These are phyloP conservation scores for Barnardius zonarius DNA, from an alignment of 2,113 vertebrate species.

Conservation along the genomic window DNA sequence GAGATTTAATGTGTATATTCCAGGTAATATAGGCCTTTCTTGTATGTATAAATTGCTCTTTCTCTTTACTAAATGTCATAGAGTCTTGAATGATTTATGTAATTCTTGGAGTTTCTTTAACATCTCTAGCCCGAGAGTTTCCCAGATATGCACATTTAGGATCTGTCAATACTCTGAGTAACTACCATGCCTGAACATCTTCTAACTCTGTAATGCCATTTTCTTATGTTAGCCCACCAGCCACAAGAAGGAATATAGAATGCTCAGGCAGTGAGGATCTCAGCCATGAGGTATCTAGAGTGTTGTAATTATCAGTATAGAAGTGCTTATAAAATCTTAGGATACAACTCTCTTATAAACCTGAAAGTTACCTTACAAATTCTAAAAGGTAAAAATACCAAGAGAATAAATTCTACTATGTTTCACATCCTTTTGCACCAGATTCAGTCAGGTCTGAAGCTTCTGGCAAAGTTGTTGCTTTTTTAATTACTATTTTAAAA, in stretches of 20 bases:
- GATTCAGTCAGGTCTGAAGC: not conserved
- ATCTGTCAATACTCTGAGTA: not conserved
- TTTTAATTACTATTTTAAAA: not conserved
- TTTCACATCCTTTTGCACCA: not conserved
- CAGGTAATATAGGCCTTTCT: conserved; percentile 59
- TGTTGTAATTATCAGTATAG: not conserved
- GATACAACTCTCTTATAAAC: not conserved
- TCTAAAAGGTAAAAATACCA: not conserved
- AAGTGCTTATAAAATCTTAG: not conserved
- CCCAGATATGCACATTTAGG: not conserved
- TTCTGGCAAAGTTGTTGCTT: not conserved
- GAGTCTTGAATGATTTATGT: not conserved
- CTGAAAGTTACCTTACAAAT: not conserved
- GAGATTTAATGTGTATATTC: conserved; percentile 76
- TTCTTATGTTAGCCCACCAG: not conserved
- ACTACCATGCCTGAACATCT: not conserved
- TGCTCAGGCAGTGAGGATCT: not conserved
- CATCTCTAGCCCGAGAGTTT: not conserved
- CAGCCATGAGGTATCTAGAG: not conserved
- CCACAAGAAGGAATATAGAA: not conserved
- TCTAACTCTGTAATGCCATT: not conserved
- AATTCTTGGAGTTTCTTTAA: not conserved
- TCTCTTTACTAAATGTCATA: not conserved
- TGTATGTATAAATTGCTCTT: not conserved
- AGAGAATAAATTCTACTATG: not conserved